Percentiles rank a stretch among this genome's conserved stretches.
Conservation (phyloP, 92 coral and sea anemone species). For the Bergia sp. region DNA sequence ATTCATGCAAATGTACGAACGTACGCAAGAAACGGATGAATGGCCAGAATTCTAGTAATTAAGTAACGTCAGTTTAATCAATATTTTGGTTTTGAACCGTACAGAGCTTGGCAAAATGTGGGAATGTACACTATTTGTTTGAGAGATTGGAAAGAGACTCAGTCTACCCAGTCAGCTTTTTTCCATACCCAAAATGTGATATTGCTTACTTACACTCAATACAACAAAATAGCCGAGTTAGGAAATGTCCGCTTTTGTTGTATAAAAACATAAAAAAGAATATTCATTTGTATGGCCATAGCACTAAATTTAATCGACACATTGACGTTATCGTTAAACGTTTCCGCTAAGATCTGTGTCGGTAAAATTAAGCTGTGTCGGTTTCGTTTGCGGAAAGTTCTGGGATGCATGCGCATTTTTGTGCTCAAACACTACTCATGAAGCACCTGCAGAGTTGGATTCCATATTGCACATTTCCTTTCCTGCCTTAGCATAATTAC, state of each 20-base stretch:
- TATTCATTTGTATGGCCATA: not conserved
- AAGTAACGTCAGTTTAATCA: not conserved
- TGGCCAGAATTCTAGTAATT: not conserved
- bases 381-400: not conserved
- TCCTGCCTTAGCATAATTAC: not conserved
- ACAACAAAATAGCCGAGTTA: not conserved
- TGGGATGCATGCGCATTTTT: constrained; percentile 1
- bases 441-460: constrained; percentile 17
- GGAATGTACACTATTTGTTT: not conserved
- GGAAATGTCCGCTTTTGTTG: not conserved
- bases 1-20: not conserved
- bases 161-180: not conserved
- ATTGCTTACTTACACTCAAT: not conserved
- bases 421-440: not conserved
- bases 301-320: not conserved
- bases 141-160: not conserved
- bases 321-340: not conserved
- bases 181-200: not conserved
- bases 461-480: not conserved
- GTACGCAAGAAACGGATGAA: not conserved
- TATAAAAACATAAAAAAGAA: too few species aligned
- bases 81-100: not conserved
- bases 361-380: not conserved
- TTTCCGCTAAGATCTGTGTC: not conserved
- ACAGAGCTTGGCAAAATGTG: not conserved